Percentiles rank a stretch among this genome's conserved stretches.
These are phyloP conservation scores for Pristionchus pacificus DNA, from an alignment of 1,140 invertebrate species.

Conservation along the genomic window DNA sequence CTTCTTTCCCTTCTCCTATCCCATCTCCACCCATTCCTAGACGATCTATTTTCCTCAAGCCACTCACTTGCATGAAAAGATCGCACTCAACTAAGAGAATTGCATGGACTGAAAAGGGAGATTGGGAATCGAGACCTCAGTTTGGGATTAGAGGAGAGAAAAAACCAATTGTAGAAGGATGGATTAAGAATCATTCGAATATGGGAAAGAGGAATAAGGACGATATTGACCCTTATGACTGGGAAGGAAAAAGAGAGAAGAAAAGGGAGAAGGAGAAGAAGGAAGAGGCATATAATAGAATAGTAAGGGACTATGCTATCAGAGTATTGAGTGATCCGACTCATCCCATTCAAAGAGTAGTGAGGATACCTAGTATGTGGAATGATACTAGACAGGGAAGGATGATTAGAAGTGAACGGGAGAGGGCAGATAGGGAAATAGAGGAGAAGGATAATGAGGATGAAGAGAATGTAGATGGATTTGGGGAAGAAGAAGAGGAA, in stretches of 20 bases:
- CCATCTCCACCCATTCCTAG: too few species aligned
- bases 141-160: too few species aligned
- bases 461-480: too few species aligned
- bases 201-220: background rate
- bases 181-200: background rate
- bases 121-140: too few species aligned
- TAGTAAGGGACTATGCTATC: background rate
- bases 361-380: background rate
- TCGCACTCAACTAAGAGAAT: too few species aligned
- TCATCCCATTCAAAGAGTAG: background rate
- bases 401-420: too few species aligned
- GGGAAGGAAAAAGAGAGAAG: background rate
- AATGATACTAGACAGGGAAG: background rate
- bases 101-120: too few species aligned
- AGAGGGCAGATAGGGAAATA: too few species aligned
- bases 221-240: background rate
- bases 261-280: background rate
- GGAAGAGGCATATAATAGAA: background rate
- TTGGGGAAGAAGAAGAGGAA: slow-evolving; percentile 19
- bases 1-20: too few species aligned
- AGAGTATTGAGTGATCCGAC: background rate
- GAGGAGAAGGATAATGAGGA: too few species aligned
- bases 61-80: too few species aligned
- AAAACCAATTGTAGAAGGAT: background rate
- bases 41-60: too few species aligned